Evolutionary conservation across 2,888 invertebrate genomes (phyloP).

Genomic region (Blastobasis lacticolella): DNA sequence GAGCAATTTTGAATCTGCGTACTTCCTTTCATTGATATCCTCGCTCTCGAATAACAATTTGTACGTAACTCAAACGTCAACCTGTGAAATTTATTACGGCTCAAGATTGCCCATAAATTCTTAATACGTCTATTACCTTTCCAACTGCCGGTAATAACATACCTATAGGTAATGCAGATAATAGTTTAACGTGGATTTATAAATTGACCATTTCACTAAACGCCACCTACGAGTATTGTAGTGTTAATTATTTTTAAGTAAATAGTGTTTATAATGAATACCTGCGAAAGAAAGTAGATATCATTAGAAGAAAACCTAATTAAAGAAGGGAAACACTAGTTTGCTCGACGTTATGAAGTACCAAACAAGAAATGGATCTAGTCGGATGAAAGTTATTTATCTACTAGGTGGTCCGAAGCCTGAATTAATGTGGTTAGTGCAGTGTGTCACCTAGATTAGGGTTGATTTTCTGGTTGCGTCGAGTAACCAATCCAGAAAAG

Average conservation of each 20-base stretch:
- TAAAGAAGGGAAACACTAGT: slow-evolving; percentile 2
- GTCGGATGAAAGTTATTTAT: slow-evolving; percentile 3
- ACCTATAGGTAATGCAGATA: neutral
- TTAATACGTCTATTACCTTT: neutral
- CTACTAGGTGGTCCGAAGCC: neutral
- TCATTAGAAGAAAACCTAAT: neutral
- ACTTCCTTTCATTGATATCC: slow-evolving; percentile 36
- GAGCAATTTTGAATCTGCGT: slow-evolving; percentile 44
- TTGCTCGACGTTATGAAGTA: slow-evolving; percentile 3
- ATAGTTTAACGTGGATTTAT: neutral
- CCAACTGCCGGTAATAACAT: too few species aligned
- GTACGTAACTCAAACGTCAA: neutral
- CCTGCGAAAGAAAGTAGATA: too few species aligned
- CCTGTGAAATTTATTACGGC: neutral
- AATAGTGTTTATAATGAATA: too few species aligned
- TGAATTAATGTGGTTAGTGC: neutral
- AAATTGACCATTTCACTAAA: neutral
- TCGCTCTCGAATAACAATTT: neutral
- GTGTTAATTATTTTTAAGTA: too few species aligned
- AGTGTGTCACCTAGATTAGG: neutral
- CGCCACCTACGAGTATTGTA: too few species aligned
- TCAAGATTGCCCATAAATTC: neutral
- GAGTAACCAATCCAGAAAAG: neutral
- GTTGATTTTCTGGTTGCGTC: neutral
- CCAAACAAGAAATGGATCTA: slow-evolving; percentile 3